Evolutionary conservation across 2,113 vertebrate species (phyloP).

Genomic region (Oriolus oriolus): DNA sequence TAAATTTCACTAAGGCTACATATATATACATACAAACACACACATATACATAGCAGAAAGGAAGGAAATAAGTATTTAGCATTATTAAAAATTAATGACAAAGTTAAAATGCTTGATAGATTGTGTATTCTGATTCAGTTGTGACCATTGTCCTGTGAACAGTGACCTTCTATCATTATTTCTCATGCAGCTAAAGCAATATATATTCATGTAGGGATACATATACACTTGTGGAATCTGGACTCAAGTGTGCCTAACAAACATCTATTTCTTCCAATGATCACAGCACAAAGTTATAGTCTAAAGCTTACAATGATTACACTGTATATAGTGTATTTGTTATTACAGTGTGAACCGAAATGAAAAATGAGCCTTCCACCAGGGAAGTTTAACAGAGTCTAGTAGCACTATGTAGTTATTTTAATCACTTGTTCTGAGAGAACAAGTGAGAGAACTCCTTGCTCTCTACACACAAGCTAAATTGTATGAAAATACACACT

Average conservation of each 20-base stretch:
- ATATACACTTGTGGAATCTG: neutral
- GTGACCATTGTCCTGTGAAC: neutral
- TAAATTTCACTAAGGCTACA: neutral
- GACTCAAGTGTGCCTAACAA: neutral
- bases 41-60: neutral
- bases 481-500: neutral
- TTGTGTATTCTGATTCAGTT: neutral
- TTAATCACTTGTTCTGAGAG: too few relatives aligned
- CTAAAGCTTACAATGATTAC: neutral
- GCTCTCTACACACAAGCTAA: neutral
- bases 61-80: neutral
- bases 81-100: neutral
- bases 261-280: neutral
- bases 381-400: neutral
- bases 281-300: neutral
- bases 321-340: neutral
- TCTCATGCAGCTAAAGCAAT: neutral
- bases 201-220: rapidly evolving
- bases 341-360: neutral
- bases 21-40: neutral
- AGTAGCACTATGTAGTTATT: neutral
- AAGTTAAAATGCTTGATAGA: neutral
- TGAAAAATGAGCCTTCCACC: neutral
- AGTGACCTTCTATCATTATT: neutral
- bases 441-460: too few relatives aligned